Evolutionary conservation across 53 echinoderm and acorn worm genomes (phyloP), one percentile per base, ranked within the genome.

Genomic region (Pentamera pediparva): DNA sequence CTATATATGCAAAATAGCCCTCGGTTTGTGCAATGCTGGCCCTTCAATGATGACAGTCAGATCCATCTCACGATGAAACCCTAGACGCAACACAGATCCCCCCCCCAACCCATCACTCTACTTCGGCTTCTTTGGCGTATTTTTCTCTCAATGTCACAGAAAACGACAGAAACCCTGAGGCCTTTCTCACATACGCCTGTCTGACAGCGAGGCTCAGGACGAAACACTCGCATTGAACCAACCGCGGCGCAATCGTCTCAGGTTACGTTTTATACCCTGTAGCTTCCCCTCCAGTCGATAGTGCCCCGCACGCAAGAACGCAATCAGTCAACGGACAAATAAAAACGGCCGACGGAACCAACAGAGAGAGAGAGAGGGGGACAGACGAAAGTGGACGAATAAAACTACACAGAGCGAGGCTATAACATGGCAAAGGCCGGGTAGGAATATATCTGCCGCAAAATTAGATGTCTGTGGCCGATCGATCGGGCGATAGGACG

Each of bases 391-490:
- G 32, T n/a, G 25, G 54, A 53, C 7, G n/a, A 53, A 53, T 7
- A 13, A 53, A 53, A 45, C 12, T 12, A 45, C 12, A n/a, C 12
- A 45, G 47, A 15, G 47, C n/a, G n/a, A 45, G 47, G 25, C 10
- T 13, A 53, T 31, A 57, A 57, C 10, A 57, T 31, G 9, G 21
- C 29, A n/a, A n/a, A n/a, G n/a, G n/a, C n/a, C n/a, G n/a, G n/a
- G n/a, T n/a, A n/a, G n/a, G 27, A 53, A 41, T 25, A 53, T 41
- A 45, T 65, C 47, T 24, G 24, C 39, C 17, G 65, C 30, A 15
- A 65, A 65, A 65, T 65, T 65, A 65, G 45, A 65, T 65, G 65
- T 65, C 65, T 65, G 65, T 27, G 22, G 65, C n/a, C 37, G 65
- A 65, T 65, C 65, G 45, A 41, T 40, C 45, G 15, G 45, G 45